A percentile compares a stretch with the other conserved stretches of the same genome.
Evolutionary conservation across 2,797 vertebrate genomes (phyloP).

Genomic region (Anisognathus igniventris): DNA sequence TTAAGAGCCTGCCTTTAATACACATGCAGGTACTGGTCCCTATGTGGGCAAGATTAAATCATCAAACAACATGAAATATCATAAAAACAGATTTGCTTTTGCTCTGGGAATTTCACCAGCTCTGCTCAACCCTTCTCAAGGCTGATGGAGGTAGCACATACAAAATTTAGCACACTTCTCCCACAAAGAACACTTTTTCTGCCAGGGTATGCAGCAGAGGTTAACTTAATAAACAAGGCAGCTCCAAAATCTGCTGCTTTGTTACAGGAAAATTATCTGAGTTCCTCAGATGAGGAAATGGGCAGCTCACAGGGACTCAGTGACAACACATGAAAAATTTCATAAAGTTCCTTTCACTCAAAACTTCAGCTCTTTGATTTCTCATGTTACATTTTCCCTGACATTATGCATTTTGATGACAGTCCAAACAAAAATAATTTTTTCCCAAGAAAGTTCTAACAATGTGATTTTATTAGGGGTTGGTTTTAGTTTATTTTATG

Average conservation of each 20-base stretch:
- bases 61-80: background rate
- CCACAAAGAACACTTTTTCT: background rate
- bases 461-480: background rate
- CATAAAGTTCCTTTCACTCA: background rate
- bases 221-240: background rate
- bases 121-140: background rate
- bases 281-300: background rate
- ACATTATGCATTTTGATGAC: background rate
- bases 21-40: accelerated
- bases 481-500: background rate
- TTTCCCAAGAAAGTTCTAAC: background rate
- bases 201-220: background rate
- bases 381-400: background rate
- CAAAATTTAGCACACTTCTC: background rate
- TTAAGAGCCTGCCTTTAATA: background rate
- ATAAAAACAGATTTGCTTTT: background rate
- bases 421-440: background rate
- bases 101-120: background rate
- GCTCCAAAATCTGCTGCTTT: background rate
- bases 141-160: background rate
- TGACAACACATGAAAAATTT: background rate
- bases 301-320: background rate
- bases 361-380: background rate
- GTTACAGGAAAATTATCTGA: background rate
- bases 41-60: background rate